phyloP scores from a whole-genome alignment of 2,113 vertebrate species.

The Oenanthe oenanthe region DNA sequence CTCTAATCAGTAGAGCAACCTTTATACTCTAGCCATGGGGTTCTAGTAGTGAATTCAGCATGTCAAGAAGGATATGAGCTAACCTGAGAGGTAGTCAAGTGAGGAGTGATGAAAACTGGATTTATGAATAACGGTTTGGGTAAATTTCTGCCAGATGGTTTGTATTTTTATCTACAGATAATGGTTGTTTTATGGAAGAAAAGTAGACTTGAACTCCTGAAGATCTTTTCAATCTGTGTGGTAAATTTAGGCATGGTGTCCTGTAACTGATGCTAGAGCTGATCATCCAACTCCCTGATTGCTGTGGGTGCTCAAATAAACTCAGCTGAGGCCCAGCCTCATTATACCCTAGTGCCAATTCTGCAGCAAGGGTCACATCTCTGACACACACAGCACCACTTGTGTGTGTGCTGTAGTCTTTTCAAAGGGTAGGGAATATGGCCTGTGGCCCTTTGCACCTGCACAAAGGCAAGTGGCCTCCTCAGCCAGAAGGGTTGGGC shows the following conservation, averaged over 20 bases:
- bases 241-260: neutral
- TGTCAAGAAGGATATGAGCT: neutral
- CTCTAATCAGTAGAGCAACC: fast-evolving
- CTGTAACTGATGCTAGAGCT: neutral
- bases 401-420: neutral
- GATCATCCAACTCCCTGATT: neutral
- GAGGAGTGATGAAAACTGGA: neutral
- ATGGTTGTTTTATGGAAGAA: neutral
- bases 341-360: fast-evolving
- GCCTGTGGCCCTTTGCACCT: neutral
- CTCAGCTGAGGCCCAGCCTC: neutral
- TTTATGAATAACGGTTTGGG: neutral
- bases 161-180: neutral
- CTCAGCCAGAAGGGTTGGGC: neutral
- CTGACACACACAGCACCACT: neutral
- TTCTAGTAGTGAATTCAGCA: neutral
- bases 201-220: neutral
- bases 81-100: neutral
- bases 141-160: neutral
- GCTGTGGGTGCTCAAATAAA: neutral
- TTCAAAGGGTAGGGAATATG: neutral
- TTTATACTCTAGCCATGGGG: neutral
- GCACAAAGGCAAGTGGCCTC: neutral
- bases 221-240: neutral
- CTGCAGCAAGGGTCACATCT: neutral